Evolutionary conservation across 2,113 vertebrate species (phyloP), one percentile per base, ranked within the genome.

Genomic region (Rhombomys opimus): DNA sequence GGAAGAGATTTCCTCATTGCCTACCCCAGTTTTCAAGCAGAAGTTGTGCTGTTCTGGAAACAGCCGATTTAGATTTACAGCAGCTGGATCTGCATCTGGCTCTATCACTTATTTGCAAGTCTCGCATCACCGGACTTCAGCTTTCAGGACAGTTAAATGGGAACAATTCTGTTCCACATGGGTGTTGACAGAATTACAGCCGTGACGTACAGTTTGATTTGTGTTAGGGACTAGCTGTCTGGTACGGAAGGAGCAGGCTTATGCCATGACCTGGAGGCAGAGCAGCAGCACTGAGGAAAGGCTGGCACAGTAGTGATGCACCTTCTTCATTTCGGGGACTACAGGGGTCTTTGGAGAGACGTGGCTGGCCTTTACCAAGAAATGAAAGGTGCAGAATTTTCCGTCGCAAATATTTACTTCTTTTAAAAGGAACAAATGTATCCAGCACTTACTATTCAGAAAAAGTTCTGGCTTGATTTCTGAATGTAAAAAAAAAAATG

Each of bases 391-490:
- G 30, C 41, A 91, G 54, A 57, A 82, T 68, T 90, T 87, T 7
- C 46, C 67, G 57, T 20, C 78, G 67, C 35, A 89, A 95, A 78
- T 52, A 76, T 84, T 94, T 93, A 12, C 50, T 84, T 65, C 68
- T 13, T 91, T 35, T 78, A n/a, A 95, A 96, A 91, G 84, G 20
- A 88, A 46, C 10, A 95, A 89, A 78, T 61, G 15, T 57, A 50
- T 91, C 54, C 41, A 50, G 63, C 22, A 88, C 30, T 94, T 73
- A 12, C 85, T 92, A 41, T 10, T 90, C 75, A 52, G 93, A 78
- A 14, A 65, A 91, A 59, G n/a, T 80, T 91, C 46, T 92, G 50
- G 22, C n/a, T 94, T 85, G 52, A 86, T 89, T 94, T 52, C 5
- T 80, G 80, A 84, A 76, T 46, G 63, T 46, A 46, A 46, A 18